Conservation (phyloP, 2,113 vertebrate species). For the Halcyon senegalensis region DNA sequence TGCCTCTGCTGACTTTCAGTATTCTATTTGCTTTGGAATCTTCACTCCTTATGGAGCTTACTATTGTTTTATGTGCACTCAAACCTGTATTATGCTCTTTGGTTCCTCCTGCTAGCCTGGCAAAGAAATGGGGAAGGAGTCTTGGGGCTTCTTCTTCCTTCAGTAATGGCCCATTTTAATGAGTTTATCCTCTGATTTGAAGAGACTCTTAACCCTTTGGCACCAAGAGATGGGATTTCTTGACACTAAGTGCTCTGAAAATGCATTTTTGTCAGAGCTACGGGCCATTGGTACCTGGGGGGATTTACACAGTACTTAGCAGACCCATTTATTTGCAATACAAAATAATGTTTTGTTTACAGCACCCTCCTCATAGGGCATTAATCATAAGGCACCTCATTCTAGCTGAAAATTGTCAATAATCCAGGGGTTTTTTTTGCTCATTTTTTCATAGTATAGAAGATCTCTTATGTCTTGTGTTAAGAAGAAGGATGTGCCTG, state of each 20-base stretch:
- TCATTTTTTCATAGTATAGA: background rate
- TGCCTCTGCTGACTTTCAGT: conserved; percentile 58
- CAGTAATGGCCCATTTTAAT: conserved; percentile 69
- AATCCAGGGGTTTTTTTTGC: background rate
- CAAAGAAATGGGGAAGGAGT: conserved; percentile 26
- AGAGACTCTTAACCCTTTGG: conserved; percentile 72
- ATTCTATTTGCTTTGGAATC: conserved; percentile 65
- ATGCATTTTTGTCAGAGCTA: conserved; percentile 70
- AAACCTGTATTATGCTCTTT: conserved; percentile 61
- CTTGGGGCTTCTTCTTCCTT: conserved; percentile 39
- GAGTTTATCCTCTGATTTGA: conserved; percentile 68
- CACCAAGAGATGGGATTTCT: conserved; percentile 69
- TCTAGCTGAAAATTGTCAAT: conserved; percentile 56
- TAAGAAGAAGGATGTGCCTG: background rate
- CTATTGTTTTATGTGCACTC: conserved; percentile 69
- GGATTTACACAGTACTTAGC: conserved; percentile 71
- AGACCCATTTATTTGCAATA: conserved; percentile 75
- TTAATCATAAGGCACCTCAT: conserved; percentile 66
- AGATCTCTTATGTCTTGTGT: background rate
- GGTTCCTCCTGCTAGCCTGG: conserved; percentile 27
- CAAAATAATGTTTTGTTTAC: conserved; percentile 73
- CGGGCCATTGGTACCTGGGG: conserved; percentile 23
- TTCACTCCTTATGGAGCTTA: conserved; percentile 18
- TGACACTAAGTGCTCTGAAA: conserved; percentile 65
- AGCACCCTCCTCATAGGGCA: conserved; percentile 30